These are phyloP conservation scores for Allygus modestus DNA, from an alignment of 2,888 invertebrate species.

Conservation along the genomic window DNA sequence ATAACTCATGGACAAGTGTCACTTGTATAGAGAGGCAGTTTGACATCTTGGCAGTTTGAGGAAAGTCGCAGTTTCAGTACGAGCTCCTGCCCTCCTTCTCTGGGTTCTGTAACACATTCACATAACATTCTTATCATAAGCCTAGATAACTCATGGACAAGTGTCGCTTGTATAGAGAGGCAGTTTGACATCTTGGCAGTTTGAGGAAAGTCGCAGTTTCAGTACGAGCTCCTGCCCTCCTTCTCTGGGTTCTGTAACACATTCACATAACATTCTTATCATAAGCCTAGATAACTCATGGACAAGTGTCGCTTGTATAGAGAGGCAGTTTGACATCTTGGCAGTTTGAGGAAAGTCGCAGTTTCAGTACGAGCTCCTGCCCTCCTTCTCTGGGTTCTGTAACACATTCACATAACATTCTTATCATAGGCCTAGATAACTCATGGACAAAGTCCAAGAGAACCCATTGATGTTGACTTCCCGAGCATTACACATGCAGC, in stretches of 20 bases:
- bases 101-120: constrained; percentile 81
- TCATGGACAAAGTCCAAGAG: too few species aligned
- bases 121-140: too few species aligned
- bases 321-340: constrained; percentile 92
- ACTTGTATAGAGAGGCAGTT: constrained; percentile 90
- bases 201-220: constrained; percentile 91
- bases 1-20: too few species aligned
- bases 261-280: too few species aligned
- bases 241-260: constrained; percentile 84
- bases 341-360: constrained; percentile 92
- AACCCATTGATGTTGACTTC: too few species aligned
- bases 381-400: constrained; percentile 90
- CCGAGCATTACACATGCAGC: too few species aligned
- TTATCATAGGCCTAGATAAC: too few species aligned
- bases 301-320: constrained; percentile 92
- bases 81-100: constrained; percentile 88
- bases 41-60: constrained; percentile 90
- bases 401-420: too few species aligned
- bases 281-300: too few species aligned
- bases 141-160: too few species aligned
- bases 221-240: constrained; percentile 87
- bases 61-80: constrained; percentile 91
- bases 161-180: constrained; percentile 93
- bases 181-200: constrained; percentile 92
- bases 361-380: constrained; percentile 85